These are phyloP conservation scores for Cydia pomonella DNA, from an alignment of 1,140 invertebrate genomes.

Conservation along the genomic window DNA sequence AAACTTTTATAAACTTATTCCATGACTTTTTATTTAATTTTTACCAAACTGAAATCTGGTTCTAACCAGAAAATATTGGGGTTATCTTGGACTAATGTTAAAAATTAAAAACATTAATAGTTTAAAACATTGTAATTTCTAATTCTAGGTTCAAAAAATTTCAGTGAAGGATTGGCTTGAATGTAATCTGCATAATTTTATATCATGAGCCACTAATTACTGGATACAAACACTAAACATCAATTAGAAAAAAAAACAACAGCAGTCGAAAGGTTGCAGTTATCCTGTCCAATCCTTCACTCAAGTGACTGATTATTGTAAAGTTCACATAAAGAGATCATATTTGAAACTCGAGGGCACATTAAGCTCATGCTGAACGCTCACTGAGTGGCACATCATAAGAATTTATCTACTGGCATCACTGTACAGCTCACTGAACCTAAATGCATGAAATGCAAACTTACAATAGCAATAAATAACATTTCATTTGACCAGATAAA, in stretches of 20 bases:
- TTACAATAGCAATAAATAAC: conserved; percentile 70
- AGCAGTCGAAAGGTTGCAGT: conserved; percentile 15
- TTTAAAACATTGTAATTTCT: conserved; percentile 75
- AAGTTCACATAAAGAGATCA: conserved; percentile 74
- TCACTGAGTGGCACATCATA: conserved; percentile 39
- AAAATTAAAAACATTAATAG: conserved; percentile 46
- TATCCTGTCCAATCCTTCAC: conserved; percentile 61
- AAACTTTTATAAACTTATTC: conserved; percentile 14
- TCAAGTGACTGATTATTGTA: conserved; percentile 58
- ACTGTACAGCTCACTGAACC: conserved; percentile 57
- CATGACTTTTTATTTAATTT: neutral
- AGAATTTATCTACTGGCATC: conserved; percentile 42
- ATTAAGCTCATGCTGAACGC: conserved; percentile 61
- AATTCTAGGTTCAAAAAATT: conserved; percentile 68
- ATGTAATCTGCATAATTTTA: conserved; percentile 44
- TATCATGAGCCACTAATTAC: conserved; percentile 45
- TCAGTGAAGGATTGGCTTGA: conserved; percentile 62
- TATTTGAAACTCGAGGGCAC: conserved; percentile 62
- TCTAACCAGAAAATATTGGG: neutral
- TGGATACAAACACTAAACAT: conserved; percentile 42
- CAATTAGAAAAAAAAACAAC: conserved; percentile 39
- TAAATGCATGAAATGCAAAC: conserved; percentile 65
- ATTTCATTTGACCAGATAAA: conserved; percentile 70
- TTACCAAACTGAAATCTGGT: neutral
- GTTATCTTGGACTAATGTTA: neutral